These are phyloP conservation scores for Rhagophthalmus giganteus DNA, from an alignment of 2,888 invertebrate genomes.

Conservation along the genomic window DNA sequence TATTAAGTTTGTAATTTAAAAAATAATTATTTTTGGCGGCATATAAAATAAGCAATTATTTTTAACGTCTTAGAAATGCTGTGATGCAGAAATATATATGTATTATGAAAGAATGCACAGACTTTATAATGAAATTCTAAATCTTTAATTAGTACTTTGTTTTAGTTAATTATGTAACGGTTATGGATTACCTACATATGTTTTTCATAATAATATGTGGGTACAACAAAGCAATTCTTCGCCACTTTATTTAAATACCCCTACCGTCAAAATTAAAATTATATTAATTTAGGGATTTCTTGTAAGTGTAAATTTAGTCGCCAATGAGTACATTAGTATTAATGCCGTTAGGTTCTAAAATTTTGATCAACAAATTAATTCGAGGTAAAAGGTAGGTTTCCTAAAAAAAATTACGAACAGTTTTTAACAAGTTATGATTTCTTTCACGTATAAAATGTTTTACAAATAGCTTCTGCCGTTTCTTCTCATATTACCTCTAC, in stretches of 20 bases:
- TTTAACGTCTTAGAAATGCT: neutral
- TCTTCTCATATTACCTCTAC: too few species aligned
- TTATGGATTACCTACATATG: neutral
- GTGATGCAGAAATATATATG: neutral
- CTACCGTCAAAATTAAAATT: too few species aligned
- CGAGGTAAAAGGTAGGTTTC: too few species aligned
- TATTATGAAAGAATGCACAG: neutral
- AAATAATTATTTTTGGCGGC: neutral
- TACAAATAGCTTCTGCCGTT: too few species aligned
- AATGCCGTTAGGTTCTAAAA: too few species aligned
- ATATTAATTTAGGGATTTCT: too few species aligned
- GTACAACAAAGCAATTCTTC: conserved; percentile 1
- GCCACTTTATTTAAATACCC: neutral
- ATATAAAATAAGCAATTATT: neutral
- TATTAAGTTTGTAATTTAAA: neutral
- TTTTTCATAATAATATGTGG: neutral
- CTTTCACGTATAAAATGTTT: too few species aligned
- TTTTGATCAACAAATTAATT: too few species aligned
- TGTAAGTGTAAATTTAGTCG: too few species aligned
- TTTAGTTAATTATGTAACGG: neutral
- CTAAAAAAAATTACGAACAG: too few species aligned
- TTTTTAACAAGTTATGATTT: too few species aligned
- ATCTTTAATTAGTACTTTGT: neutral
- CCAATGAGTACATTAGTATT: too few species aligned
- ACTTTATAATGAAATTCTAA: neutral